Base-by-base conservation (phyloP, 2,888 invertebrate genomes). In the Sarcophaga subvicina region DNA sequence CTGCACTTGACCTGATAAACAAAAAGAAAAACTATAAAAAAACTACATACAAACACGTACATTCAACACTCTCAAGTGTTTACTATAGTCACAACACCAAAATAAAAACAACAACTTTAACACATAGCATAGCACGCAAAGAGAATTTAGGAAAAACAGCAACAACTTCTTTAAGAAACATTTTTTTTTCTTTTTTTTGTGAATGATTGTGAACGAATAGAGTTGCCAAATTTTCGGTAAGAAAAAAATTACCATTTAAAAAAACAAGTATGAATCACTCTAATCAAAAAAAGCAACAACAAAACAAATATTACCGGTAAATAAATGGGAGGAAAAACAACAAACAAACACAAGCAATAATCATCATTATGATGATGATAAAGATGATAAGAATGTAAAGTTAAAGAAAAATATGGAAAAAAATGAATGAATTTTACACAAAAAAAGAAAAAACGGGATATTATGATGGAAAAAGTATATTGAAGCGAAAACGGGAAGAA, bases 1-100 rank as follows among this genome's bases (percentile, higher is more conserved):
- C 80, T 86, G 80, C 86, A 83, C 86, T 86, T 86, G 86, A 83
- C 86, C 86, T 80, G 80, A 67, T 80, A 86, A 80, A 82, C 71
- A 63, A 17, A 49, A 76, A 25, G 27, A 72, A 80, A 60, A 54
- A 60, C n/a, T n/a, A 37, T 37, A 37, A 37, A 37, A 71, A 47
- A 63, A 69, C 49, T 62, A 85, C 37, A 67, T 17, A 14, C 14
- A 59, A 70, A 63, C 54, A 71, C 17, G 11, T 54, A 54, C 54
- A 54, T 17, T 54, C 17, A 54, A 54, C 54, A 37, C 37, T 37
- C 37, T 37, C 37, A 37, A 37, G 37, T 37, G 8, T 37, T 37
- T 37, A 37, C 37, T 37, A 37, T 37, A 10, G 37, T 2, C 37
- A 37, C 37, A 66, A 6, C 17, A 12, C 10, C 69, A 70, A 54